Percentiles rank a stretch among this genome's conserved stretches.
These are phyloP conservation scores for Limnephilus auricula DNA, from an alignment of 2,888 invertebrate genomes.

Conservation along the genomic window DNA sequence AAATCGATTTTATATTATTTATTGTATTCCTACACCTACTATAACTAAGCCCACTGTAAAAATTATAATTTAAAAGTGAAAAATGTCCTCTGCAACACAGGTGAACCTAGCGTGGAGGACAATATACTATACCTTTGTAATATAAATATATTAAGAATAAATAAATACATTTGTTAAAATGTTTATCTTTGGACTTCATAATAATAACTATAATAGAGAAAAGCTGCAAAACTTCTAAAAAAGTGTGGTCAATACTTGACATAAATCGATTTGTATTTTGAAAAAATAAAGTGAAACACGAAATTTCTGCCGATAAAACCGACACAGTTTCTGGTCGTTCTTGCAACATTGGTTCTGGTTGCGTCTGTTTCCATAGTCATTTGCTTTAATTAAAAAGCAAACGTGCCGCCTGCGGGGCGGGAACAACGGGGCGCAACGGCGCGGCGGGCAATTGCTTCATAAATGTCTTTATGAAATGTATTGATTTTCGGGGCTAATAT, in stretches of 20 bases:
- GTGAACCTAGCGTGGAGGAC: too few species aligned
- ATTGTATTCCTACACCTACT: too few species aligned
- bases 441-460: slow-evolving; percentile 15
- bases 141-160: too few species aligned
- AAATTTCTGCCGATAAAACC: not conserved
- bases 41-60: too few species aligned
- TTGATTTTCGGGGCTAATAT: slow-evolving; percentile 11
- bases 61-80: too few species aligned
- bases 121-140: too few species aligned
- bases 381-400: slow-evolving; percentile 66
- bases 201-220: too few species aligned
- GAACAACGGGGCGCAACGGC: slow-evolving; percentile 31
- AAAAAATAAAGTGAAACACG: not conserved
- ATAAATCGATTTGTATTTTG: not conserved
- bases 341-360: not conserved
- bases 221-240: too few species aligned
- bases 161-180: too few species aligned
- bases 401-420: slow-evolving; percentile 49
- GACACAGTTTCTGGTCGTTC: not conserved
- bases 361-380: slow-evolving; percentile 53
- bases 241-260: not conserved
- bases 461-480: not conserved
- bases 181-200: too few species aligned
- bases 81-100: too few species aligned
- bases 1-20: too few species aligned